These are phyloP conservation scores for Delia radicum DNA, from an alignment of 1,140 invertebrate species.

Conservation along the genomic window DNA sequence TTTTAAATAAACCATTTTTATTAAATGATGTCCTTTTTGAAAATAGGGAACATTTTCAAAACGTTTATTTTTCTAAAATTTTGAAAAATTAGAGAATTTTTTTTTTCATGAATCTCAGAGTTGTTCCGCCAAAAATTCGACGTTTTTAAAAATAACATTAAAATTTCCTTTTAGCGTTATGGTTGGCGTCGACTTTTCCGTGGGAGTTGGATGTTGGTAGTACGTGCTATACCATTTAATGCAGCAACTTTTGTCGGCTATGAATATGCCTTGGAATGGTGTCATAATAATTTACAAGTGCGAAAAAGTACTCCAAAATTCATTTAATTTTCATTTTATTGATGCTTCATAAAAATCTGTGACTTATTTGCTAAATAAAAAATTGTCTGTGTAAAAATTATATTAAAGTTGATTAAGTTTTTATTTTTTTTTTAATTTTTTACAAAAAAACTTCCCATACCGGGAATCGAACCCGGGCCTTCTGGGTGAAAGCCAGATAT, in stretches of 20 bases:
- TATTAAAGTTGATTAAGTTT: not conserved
- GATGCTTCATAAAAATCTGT: not conserved
- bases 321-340: not conserved
- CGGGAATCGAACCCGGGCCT: conserved; percentile 80
- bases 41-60: conserved; percentile 57
- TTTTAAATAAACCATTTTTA: too few relatives aligned
- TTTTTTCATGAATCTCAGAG: too few relatives aligned
- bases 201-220: conserved; percentile 61
- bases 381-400: not conserved
- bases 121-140: too few relatives aligned
- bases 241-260: conserved; percentile 70
- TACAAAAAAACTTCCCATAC: conserved; percentile 63
- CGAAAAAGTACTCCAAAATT: conserved; percentile 2
- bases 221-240: conserved; percentile 71
- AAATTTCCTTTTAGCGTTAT: conserved; percentile 57
- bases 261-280: conserved; percentile 57
- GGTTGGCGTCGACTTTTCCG: conserved; percentile 61
- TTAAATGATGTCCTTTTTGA: too few relatives aligned
- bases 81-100: too few relatives aligned
- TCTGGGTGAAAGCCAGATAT: conserved; percentile 77
- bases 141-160: too few relatives aligned
- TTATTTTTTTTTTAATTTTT: not conserved
- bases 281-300: conserved; percentile 32
- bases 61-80: conserved; percentile 46
- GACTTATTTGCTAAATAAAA: not conserved